A percentile compares a stretch with the other conserved stretches of the same genome.
phyloP scores from a whole-genome alignment of 37 sponge, comb jelly and placozoan genomes.

The Ephydatia muelleri region DNA sequence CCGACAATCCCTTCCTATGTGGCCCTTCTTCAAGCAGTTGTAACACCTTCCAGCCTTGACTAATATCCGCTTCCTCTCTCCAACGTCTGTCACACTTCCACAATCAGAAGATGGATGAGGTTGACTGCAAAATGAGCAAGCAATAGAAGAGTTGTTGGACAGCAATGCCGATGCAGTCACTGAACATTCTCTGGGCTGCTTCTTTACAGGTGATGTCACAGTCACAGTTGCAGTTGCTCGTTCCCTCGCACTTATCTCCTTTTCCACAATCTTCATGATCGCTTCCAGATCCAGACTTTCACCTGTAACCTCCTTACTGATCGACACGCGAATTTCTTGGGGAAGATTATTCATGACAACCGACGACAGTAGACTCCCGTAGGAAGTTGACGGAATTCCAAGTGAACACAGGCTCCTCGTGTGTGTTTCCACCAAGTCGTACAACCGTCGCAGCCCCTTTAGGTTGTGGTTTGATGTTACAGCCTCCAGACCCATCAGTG shows the following conservation, averaged over 20 bases:
- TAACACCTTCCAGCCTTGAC: slow-evolving; percentile 2
- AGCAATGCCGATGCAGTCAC: too few relatives aligned
- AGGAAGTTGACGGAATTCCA: slow-evolving; percentile 20
- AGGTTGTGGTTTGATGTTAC: slow-evolving; percentile 11
- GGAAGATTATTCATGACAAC: slow-evolving; percentile 18
- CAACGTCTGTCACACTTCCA: slow-evolving; percentile 1
- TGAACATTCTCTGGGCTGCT: too few relatives aligned
- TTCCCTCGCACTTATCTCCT: slow-evolving; percentile 10
- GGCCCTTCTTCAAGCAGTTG: slow-evolving; percentile 23
- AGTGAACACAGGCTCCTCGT: slow-evolving; percentile 1
- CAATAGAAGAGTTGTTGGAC: too few relatives aligned
- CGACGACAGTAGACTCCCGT: slow-evolving; percentile 27
- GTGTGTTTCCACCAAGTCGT: slow-evolving; percentile 13
- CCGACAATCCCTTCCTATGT: slow-evolving; percentile 26
- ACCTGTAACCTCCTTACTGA: slow-evolving; percentile 4
- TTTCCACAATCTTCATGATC: background rate
- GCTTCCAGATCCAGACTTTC: background rate
- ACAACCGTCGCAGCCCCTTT: slow-evolving; percentile 16
- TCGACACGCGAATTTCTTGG: background rate
- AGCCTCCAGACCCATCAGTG: slow-evolving; percentile 4
- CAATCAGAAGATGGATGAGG: background rate
- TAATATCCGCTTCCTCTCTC: slow-evolving; percentile 10
- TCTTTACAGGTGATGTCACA: background rate
- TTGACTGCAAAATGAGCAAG: background rate
- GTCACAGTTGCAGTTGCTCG: background rate